A percentile compares a stretch with the other conserved stretches of the same genome.
Evolutionary conservation across 1,140 invertebrate genomes (phyloP).

Genomic region (Pollicipes pollicipes): DNA sequence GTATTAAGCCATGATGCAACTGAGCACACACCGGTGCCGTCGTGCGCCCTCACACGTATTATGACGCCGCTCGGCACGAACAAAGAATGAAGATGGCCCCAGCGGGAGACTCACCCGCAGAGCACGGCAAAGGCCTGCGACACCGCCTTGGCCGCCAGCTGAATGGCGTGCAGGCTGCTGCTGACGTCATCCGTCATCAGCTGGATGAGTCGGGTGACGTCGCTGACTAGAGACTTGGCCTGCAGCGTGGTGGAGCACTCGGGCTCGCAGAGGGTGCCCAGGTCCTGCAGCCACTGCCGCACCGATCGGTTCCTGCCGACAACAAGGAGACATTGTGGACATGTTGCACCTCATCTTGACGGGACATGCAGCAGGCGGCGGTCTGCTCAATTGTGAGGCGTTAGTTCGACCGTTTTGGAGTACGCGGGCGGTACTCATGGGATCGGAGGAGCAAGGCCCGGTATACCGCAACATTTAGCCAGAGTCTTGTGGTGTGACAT

Average conservation of each 20-base stretch:
- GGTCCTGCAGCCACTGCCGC: slow-evolving; percentile 43
- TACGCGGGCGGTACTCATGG: too few relatives aligned
- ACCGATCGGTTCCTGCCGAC: slow-evolving; percentile 18
- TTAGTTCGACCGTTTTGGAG: too few relatives aligned
- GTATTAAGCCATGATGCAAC: too few relatives aligned
- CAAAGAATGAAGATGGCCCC: background rate
- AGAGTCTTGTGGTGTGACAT: too few relatives aligned
- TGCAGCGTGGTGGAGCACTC: slow-evolving; percentile 60
- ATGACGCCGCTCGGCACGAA: too few relatives aligned
- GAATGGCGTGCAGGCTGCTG: slow-evolving; percentile 26
- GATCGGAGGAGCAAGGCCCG: too few relatives aligned
- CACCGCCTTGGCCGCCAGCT: slow-evolving; percentile 30
- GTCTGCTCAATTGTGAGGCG: too few relatives aligned
- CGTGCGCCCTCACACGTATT: too few relatives aligned
- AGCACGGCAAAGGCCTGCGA: slow-evolving; percentile 36
- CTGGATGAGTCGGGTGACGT: slow-evolving; percentile 20
- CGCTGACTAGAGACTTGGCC: slow-evolving; percentile 43
- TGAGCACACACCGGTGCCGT: too few relatives aligned
- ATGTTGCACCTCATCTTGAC: too few relatives aligned
- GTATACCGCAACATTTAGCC: too few relatives aligned
- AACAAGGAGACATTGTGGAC: slow-evolving; percentile 9
- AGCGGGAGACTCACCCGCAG: slow-evolving; percentile 31
- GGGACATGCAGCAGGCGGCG: too few relatives aligned
- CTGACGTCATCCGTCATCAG: slow-evolving; percentile 26
- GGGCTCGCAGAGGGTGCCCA: slow-evolving; percentile 42